Base-by-base conservation (phyloP, 2,888 invertebrate species). In the Philonicus albiceps region DNA sequence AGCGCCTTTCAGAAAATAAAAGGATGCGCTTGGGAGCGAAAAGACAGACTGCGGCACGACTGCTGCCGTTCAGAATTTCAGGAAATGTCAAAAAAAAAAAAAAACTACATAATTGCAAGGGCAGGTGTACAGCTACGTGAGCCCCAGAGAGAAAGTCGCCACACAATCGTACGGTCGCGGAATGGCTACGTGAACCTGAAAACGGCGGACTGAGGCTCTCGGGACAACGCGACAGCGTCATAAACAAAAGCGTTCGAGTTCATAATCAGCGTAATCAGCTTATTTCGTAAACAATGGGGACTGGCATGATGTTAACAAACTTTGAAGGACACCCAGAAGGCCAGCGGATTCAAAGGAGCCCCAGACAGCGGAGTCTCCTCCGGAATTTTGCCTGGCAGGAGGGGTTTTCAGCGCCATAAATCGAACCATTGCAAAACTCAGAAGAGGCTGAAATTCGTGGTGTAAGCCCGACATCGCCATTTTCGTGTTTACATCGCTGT, bases 401-500 rank as follows among this genome's bases (percentile, higher is more conserved):
- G 27, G 27, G 5, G 19, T 11, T 27, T 64, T 27, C 19, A 11
- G 27, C 64, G 3, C 22, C 0, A 55, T 3, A n/a, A 64, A 27
- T 64, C 64, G 49, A 19, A 5, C 49, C 49, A 49, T 49, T 49
- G n/a, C 6, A 19, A 49, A 49, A 49, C 19, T 19, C 64, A 19
- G 11, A 64, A 27, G 3, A 13, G 19, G 5, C 13, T 64, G 11
- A 64, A 19, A 64, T 64, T 64, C 7, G 64, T 64, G 19, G 37
- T 34, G 74, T 27, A 74, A 74, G 6, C 37, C 53, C 27, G n/a
- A n/a, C 22, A 80, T 80, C 80, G 80, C 80, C 80, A 80, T 80
- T 80, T 80, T 80, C 80, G 49, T 80, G 80, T 80, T 80, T 80
- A 80, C 80, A 80, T 31, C 43, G 31, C 30, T 80, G 80, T 80